Base-by-base conservation (phyloP, 2,113 vertebrate species). In the Orcinus orca region DNA sequence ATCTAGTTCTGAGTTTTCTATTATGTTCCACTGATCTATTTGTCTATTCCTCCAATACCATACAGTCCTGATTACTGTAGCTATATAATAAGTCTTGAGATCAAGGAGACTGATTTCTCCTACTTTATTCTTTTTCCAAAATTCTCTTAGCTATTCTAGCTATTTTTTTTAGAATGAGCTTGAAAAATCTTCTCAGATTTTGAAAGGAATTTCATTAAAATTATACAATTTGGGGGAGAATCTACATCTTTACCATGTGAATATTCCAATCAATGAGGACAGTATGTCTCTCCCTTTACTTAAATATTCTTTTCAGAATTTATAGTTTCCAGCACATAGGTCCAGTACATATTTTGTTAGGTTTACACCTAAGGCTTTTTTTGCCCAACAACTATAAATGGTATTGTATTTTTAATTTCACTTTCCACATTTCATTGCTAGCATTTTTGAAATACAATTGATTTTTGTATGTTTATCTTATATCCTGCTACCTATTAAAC, bases 291-390 rank as follows among this genome's bases (percentile, higher is more conserved):
- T 77, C 47, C 26, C 65, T 81, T 93, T 73, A 88, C 21, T 70
- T 47, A 95, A 79, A 91, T 83, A 53, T 38, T 63, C 33, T 47
- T 88, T 77, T 50, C 71, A 96, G 68, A 89, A 79, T 91, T 88
- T 80, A 9, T 33, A 88, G 36, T 85, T 88, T 93, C 23, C 9
- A 91, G 47, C 33, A 93, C 31, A 74, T 21, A 74, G 25, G 33
- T 90, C 25, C 7, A 81, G 13, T 15, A 26, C 6, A 26, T 55
- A 50, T 73, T 83, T 76, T 80, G 23, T 60, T 85, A 58, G 18
- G 73, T 73, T 65, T 80, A 60, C 4, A 60, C 1, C 13, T 55
- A 90, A 41, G 8, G n/a, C 23, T 6, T 29, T 55, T n/a, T n/a
- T 55, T 2, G 4, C 17, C 20, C 26, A 23, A 79, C 5, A 29